Evolutionary conservation across 2,797 vertebrate genomes (phyloP).

Genomic region (Pseudocheirus occidentalis): DNA sequence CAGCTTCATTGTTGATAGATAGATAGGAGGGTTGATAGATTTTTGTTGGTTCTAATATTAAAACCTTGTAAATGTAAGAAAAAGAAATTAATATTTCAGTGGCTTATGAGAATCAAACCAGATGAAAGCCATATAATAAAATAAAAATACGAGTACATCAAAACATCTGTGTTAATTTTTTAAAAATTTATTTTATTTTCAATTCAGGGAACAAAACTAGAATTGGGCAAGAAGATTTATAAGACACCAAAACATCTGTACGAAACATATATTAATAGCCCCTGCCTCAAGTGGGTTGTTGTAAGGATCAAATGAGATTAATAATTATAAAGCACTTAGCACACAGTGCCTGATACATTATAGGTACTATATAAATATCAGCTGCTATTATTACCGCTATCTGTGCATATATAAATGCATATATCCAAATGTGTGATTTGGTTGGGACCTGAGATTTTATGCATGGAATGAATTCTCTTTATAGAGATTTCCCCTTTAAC

Average conservation of each 20-base stretch:
- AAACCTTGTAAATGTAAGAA: slow-evolving; percentile 86
- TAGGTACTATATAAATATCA: background rate
- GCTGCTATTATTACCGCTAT: background rate
- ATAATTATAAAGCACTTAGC: background rate
- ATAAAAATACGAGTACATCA: background rate
- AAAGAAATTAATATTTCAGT: slow-evolving; percentile 50
- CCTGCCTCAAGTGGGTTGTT: background rate
- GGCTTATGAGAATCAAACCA: background rate
- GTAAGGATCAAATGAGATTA: background rate
- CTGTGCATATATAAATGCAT: background rate
- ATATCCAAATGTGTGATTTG: background rate
- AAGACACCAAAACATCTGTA: background rate
- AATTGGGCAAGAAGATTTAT: background rate
- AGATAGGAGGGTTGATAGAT: slow-evolving; percentile 98
- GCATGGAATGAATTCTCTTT: background rate
- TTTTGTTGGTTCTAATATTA: slow-evolving; percentile 98
- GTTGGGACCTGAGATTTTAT: background rate
- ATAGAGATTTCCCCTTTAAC: background rate
- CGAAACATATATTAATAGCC: background rate
- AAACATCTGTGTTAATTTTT: background rate
- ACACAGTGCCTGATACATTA: background rate
- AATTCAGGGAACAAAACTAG: background rate
- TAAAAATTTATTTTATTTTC: background rate
- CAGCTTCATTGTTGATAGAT: slow-evolving; percentile 97
- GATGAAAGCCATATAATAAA: background rate